phyloP scores from a whole-genome alignment of 1,140 invertebrate genomes.

The Telenomus remus region DNA sequence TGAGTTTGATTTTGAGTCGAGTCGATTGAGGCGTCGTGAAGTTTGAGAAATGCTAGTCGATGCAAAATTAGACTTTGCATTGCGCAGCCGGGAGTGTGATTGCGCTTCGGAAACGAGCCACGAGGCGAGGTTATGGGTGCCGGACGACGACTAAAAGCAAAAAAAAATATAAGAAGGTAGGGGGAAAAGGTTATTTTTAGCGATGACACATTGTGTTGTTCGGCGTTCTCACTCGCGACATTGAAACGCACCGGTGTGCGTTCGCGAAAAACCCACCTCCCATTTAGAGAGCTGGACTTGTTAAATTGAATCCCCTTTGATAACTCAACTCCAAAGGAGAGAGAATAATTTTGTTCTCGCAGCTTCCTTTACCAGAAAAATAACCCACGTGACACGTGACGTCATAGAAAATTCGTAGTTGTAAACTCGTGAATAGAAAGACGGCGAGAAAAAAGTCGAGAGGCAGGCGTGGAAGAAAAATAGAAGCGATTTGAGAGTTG shows the following conservation, averaged over 20 bases:
- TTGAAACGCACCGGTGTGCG: constrained; percentile 61
- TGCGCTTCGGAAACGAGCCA: constrained; percentile 51
- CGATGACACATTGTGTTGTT: constrained; percentile 73
- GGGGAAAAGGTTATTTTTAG: constrained; percentile 72
- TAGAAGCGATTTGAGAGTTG: too few relatives aligned
- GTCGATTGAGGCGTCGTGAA: constrained; percentile 19
- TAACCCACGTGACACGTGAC: too few relatives aligned
- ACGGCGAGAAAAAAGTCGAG: too few relatives aligned
- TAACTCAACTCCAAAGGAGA: too few relatives aligned
- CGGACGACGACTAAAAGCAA: constrained; percentile 55
- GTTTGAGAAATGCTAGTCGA: constrained; percentile 39
- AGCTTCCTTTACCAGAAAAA: too few relatives aligned
- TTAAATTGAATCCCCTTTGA: too few relatives aligned
- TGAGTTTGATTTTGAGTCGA: constrained; percentile 5
- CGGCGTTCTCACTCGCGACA: constrained; percentile 67
- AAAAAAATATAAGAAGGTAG: too few relatives aligned
- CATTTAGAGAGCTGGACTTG: too few relatives aligned
- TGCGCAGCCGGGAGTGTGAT: constrained; percentile 53
- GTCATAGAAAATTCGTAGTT: too few relatives aligned
- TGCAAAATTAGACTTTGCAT: constrained; percentile 54
- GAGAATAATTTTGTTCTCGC: too few relatives aligned
- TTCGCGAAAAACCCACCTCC: constrained; percentile 22
- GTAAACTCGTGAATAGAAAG: too few relatives aligned
- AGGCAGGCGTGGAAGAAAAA: too few relatives aligned
- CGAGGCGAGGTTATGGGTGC: constrained; percentile 52